Evolutionary conservation across 2,888 invertebrate species (phyloP), one percentile per base, ranked within the genome.

Genomic region (Oegoconia quadripuncta): DNA sequence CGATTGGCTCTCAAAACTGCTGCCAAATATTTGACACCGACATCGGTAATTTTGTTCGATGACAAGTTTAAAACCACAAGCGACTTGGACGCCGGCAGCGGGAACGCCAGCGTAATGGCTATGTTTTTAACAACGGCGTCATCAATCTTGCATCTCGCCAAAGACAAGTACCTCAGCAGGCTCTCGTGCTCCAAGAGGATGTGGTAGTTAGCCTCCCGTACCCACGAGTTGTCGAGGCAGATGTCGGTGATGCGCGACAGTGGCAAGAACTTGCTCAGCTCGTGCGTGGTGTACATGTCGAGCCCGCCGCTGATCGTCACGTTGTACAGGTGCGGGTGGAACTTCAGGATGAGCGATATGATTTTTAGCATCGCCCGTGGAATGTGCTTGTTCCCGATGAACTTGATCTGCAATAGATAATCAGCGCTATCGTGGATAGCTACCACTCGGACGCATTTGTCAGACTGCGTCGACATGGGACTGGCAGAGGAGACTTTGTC

Each of bases 181-280:
- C 16, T n/a, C n/a, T 6, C 1, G 8, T n/a, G 8, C n/a, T 25
- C 25, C 7, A 25, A n/a, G n/a, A 25, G 11, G 1, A 25, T 25
- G n/a, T 27, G 16, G 26, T 33, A 33, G 22, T 38, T 33, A 16
- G 14, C 28, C 22, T 32, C 27, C n/a, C n/a, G 9, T 5, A 32
- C 3, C 5, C 7, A 27, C 1, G 22, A 3, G 9, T 22, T 18
- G n/a, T 38, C 38, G 9, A 38, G 2, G 9, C 26, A 18, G 3
- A 38, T 27, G 13, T 38, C 38, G 7, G 38, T 38, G 6, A 38
- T 22, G 25, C 27, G 13, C 2, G 27, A 14, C 4, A 27, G 5
- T 3, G 9, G 8, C 3, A 33, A 14, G 6, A 38, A 12, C 14
- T 33, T 38, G 8, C 12, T n/a, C 5, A 38, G 8, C 22, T 38